These are phyloP conservation scores for Novumbra hubbsi DNA, from an alignment of 2,797 vertebrate species.

Conservation along the genomic window DNA sequence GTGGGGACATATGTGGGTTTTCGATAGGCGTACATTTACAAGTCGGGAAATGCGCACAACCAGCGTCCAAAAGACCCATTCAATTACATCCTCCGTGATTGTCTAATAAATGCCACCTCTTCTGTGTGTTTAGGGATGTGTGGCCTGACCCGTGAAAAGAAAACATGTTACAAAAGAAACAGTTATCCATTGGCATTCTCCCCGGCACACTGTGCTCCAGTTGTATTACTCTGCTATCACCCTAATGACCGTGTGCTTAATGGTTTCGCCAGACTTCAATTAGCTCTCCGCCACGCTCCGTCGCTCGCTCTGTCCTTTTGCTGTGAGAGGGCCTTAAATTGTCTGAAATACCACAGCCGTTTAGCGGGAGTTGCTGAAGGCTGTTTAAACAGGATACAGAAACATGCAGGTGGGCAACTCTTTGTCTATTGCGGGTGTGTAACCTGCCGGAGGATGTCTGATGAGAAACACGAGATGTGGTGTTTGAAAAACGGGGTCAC, in stretches of 20 bases:
- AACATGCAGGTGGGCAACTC: constrained; percentile 9
- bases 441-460: background rate
- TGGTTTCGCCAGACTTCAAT: constrained; percentile 73
- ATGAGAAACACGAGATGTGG: background rate
- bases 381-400: constrained; percentile 52
- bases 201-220: constrained; percentile 19
- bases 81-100: background rate
- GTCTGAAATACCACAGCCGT: constrained; percentile 66
- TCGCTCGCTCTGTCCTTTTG: constrained; percentile 54
- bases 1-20: background rate
- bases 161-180: constrained; percentile 16
- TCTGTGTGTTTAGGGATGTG: background rate
- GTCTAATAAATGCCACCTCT: background rate
- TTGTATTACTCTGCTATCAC: constrained; percentile 60
- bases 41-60: background rate
- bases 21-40: background rate
- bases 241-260: constrained; percentile 67
- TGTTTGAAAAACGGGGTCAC: background rate
- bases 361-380: constrained; percentile 60
- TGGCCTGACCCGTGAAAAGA: constrained; percentile 39
- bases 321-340: constrained; percentile 60
- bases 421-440: background rate
- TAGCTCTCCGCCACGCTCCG: constrained; percentile 58
- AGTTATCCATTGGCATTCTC: constrained; percentile 45
- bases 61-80: background rate